phyloP scores from a whole-genome alignment of 2,797 vertebrate species.

The Enteromius fasciolatus region DNA sequence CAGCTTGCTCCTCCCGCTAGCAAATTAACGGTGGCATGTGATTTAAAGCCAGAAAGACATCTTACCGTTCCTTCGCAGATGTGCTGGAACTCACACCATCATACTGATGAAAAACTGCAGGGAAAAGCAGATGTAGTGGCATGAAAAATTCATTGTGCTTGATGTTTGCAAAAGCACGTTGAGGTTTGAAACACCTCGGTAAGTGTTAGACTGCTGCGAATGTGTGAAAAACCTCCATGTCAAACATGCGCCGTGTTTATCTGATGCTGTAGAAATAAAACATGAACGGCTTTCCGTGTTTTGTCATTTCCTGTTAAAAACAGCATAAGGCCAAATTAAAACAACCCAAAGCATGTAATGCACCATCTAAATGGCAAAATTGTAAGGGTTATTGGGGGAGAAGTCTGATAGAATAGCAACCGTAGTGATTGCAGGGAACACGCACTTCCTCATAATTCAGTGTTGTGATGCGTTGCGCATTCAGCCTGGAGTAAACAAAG shows the following conservation, averaged over 20 bases:
- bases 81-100: conserved; percentile 33
- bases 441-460: conserved; percentile 38
- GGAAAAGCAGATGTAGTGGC: conserved; percentile 75
- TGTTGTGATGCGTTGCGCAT: conserved; percentile 51
- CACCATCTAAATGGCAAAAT: conserved; percentile 19
- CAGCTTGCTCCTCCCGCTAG: neutral
- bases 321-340: conserved; percentile 40
- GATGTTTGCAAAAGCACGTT: conserved; percentile 75
- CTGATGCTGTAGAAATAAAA: conserved; percentile 38
- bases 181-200: conserved; percentile 66
- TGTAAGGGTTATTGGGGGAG: conserved; percentile 13
- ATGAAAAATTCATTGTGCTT: conserved; percentile 80
- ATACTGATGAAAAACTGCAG: conserved; percentile 31
- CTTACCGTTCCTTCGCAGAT: conserved; percentile 22
- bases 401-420: conserved; percentile 35
- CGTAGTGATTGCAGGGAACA: conserved; percentile 26
- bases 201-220: conserved; percentile 65
- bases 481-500: conserved; percentile 50
- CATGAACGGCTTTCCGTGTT: conserved; percentile 27
- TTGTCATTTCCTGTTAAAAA: conserved; percentile 42
- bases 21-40: conserved; percentile 31
- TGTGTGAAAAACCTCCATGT: conserved; percentile 52
- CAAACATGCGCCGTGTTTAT: conserved; percentile 43
- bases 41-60: conserved; percentile 36
- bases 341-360: conserved; percentile 9